phyloP scores from a whole-genome alignment of 2,797 vertebrate species.

The Eulemur mongoz region DNA sequence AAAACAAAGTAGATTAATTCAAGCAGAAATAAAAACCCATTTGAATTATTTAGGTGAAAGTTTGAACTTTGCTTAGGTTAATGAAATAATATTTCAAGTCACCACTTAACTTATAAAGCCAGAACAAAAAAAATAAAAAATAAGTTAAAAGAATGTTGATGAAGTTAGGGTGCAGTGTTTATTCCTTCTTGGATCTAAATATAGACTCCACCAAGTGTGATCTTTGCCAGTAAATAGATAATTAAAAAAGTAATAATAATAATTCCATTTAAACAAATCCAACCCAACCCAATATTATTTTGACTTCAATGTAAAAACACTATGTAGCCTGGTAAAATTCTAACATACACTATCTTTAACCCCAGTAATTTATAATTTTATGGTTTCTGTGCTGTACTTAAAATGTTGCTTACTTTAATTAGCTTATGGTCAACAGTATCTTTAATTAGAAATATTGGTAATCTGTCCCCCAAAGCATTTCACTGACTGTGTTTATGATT shows the following conservation, averaged over 20 bases:
- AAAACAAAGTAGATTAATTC: background rate
- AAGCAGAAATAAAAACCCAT: background rate
- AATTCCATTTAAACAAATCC: background rate
- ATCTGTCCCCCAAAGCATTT: conserved; percentile 59
- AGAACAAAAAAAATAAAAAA: background rate
- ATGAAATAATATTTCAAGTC: background rate
- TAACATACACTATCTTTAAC: background rate
- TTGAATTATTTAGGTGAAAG: background rate
- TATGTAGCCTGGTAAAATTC: conserved; percentile 34
- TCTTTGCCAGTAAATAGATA: background rate
- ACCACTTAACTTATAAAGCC: background rate
- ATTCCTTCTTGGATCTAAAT: background rate
- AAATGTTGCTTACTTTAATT: conserved; percentile 69
- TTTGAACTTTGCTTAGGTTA: background rate
- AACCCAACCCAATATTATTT: background rate
- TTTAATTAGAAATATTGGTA: conserved; percentile 76
- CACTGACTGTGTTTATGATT: conserved; percentile 65
- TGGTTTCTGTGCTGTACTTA: conserved; percentile 25
- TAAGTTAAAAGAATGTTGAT: background rate
- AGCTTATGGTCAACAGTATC: conserved; percentile 68
- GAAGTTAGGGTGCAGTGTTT: background rate
- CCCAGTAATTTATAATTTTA: conserved; percentile 48
- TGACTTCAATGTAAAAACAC: conserved; percentile 25
- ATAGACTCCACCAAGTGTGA: background rate
- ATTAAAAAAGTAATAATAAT: background rate